Evolutionary conservation across 2,113 vertebrate genomes (phyloP), one percentile per base, ranked within the genome.

Genomic region (Himantopus leucocephalus): DNA sequence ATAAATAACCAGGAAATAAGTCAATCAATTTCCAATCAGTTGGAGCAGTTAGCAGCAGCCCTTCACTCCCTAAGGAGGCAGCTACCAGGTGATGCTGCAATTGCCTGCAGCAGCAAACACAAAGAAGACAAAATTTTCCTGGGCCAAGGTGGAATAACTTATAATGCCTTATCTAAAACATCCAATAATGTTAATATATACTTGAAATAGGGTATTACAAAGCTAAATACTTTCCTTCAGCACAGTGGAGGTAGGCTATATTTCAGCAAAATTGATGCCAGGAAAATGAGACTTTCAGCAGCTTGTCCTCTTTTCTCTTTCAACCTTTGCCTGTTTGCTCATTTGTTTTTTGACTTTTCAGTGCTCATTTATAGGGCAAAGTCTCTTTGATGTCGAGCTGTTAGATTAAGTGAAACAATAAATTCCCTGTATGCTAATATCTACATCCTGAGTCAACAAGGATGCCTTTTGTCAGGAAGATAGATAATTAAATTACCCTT

Each of bases 401-500:
- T 92, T 94, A 89, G 70, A 91, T 84, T 93, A 96, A 83, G 75
- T 72, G 63, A 89, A 96, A 81, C n/a, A 96, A 93, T 92, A 89
- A 70, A 73, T 91, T 88, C 41, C 43, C 79, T 66, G 55, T 79
- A 91, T 88, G 74, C 48, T 93, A 95, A 88, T 95, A 85, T n/a
- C 80, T 77, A 68, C 30, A 75, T 88, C 56, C 41, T 80, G 52
- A 90, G 85, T 92, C 84, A 97, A 94, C 73, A 93, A 81, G 45
- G 52, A 95, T 90, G 20, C 10, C 34, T 96, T 95, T 85, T 84
- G 59, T 94, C 78, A 91, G 73, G 78, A 90, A 82, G 68, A 92
- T 6, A 86, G 83, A 73, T 88, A 95, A 97, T 96, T 95, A 88
- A 96, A 94, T 96, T 96, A 94, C 20, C 17, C 45, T 85, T 90